Evolutionary conservation across 2,888 invertebrate species (phyloP), one percentile per base, ranked within the genome.

Genomic region (Drosophila cognata): DNA sequence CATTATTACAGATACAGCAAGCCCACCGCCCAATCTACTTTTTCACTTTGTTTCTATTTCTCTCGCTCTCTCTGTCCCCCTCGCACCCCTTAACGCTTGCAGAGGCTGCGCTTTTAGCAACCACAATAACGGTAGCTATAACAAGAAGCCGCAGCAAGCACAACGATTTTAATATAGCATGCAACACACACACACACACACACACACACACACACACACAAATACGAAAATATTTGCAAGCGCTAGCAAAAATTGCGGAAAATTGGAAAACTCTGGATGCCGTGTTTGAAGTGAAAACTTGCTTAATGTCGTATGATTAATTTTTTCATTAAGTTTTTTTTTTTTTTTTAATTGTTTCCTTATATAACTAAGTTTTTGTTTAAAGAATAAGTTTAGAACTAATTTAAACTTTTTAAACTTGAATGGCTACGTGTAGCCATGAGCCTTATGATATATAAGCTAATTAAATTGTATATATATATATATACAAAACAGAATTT

Each of bases 121-220:
- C 56, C 55, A 50, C 53, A 60, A 61, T 35, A 53, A 50, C 36
- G 56, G n/a, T 31, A 21, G 21, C 31, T 57, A 43, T 43, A 57
- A 41, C 57, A 59, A 51, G 52, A 60, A 56, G 57, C 64, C 60
- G 58, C 65, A 75, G 55, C 50, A 61, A 65, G 61, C 65, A 28
- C 61, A 64, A 64, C 79, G 57, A 64, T 74, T 60, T 74, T 76
- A 75, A 68, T 78, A 73, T 29, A 57, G 71, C 71, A 18, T 62
- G 57, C 62, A 43, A 25, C 55, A 56, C 35, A 52, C 55, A 51
- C 61, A 59, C 57, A 21, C 21, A 21, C 21, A 21, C 21, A 36
- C 43, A 41, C 31, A 46, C 51, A 57, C 36, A 38, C 29, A 36
- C 28, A 51, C 18, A 29, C 16, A 29, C 21, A 50, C 35, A 41